A percentile compares a stretch with the other conserved stretches of the same genome.
Conservation (phyloP, 2,797 vertebrate genomes). For the Macropus fuliginosus region DNA sequence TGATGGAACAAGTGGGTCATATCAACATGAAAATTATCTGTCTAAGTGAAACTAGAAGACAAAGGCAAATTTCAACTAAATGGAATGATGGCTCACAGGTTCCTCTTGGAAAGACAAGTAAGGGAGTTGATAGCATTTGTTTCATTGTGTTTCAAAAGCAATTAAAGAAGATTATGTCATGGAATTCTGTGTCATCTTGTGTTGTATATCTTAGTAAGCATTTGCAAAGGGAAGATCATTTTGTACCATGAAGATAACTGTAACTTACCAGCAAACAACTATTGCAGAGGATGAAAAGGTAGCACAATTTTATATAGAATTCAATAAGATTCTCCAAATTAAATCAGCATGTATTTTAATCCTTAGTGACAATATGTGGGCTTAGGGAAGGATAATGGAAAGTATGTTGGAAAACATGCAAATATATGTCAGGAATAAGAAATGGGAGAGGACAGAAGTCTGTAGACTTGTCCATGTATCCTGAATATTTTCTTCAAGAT, state of each 20-base stretch:
- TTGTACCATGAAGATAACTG: background rate
- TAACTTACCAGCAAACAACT: background rate
- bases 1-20: background rate
- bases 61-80: background rate
- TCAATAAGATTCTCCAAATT: background rate
- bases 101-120: background rate
- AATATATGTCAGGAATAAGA: background rate
- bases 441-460: background rate
- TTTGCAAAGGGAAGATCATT: background rate
- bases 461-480: background rate
- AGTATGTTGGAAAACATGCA: background rate
- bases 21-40: background rate
- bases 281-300: background rate
- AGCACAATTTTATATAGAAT: background rate
- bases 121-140: background rate
- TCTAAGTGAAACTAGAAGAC: background rate
- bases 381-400: background rate
- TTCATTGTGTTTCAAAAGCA: background rate
- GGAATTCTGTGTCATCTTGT: background rate
- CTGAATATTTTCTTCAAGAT: background rate
- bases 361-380: background rate
- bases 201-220: background rate
- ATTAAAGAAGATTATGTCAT: background rate
- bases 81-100: background rate
- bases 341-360: background rate